Base-by-base conservation (phyloP, 2,888 invertebrate genomes). In the Cacoxenus indagator region DNA sequence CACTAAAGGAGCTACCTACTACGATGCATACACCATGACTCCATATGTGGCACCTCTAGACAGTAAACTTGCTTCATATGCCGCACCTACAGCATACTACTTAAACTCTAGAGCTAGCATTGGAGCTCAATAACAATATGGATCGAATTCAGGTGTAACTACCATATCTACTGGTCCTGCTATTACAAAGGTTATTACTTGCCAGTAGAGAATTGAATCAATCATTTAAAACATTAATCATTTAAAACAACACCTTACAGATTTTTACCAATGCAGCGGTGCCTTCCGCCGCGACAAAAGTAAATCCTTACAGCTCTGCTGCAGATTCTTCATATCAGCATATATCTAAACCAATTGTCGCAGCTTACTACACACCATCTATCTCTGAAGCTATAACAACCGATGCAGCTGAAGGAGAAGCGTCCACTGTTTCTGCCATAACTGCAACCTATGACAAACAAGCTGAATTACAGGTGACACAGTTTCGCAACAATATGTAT, bases 311-410 rank as follows among this genome's bases (percentile, higher is more conserved):
- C 37, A 57, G 75, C 5, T 61, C 74, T 3, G 72, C 81, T 67
- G 73, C 2, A 45, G 77, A 73, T 17, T 26, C 76, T 1, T 82
- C 85, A 1, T 77, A 82, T 64, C 81, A 84, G 17, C 83, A 86
- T 54, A 76, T 84, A 1, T 83, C 85, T 1, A 78, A 83, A 8
- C 83, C 85, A 0, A 75, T 75, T 0, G 17, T 78, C 4, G 54
- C 67, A 9, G 45, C 31, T 1, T 65, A 65, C 11, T 37, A 70
- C 22, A 66, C 68, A 8, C 74, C 70, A 17, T 64, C 68, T 1
- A 37, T 61, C 8, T 48, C 70, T 9, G 48, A 70, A 43, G 69
- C 78, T 2, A n/a, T n/a, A 0, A 76, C 79, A n/a, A 73, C 73
- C 19, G 79, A 80, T 57, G 64, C 75, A 1, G n/a, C n/a, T n/a